Percentiles rank a stretch among this genome's conserved stretches.
Evolutionary conservation across 2,888 invertebrate genomes (phyloP).

Genomic region (Calliphora vomitoria): DNA sequence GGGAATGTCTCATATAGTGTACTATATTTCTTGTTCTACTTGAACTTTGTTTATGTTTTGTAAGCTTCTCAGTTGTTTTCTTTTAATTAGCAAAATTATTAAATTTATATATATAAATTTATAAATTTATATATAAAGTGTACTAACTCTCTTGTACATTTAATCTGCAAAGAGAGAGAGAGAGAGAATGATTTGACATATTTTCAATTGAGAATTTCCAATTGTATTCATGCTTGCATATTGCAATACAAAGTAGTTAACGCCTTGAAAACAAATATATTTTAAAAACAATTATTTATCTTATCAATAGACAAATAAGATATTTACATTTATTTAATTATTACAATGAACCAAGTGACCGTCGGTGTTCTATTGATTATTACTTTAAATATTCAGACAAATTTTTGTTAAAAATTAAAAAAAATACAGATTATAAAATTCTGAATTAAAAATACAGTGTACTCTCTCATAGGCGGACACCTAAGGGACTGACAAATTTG

Average conservation of each 20-base stretch:
- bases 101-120: neutral
- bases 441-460: no score
- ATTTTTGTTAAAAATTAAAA: no score
- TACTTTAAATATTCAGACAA: no score
- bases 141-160: neutral
- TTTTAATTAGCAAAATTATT: neutral
- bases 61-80: no score
- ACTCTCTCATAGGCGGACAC: no score
- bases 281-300: neutral
- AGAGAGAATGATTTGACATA: neutral
- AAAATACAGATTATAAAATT: no score
- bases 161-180: neutral
- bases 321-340: neutral
- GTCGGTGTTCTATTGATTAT: neutral
- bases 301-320: neutral
- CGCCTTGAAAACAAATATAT: neutral
- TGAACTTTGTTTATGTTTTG: no score
- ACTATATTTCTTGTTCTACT: no score
- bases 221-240: neutral
- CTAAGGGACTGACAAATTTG: no score
- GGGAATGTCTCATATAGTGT: no score
- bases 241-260: neutral
- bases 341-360: neutral
- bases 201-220: neutral
- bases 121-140: neutral